These are phyloP conservation scores for Lepidocyrtinus sp. DNA, from an alignment of 2,888 invertebrate genomes.

Conservation along the genomic window DNA sequence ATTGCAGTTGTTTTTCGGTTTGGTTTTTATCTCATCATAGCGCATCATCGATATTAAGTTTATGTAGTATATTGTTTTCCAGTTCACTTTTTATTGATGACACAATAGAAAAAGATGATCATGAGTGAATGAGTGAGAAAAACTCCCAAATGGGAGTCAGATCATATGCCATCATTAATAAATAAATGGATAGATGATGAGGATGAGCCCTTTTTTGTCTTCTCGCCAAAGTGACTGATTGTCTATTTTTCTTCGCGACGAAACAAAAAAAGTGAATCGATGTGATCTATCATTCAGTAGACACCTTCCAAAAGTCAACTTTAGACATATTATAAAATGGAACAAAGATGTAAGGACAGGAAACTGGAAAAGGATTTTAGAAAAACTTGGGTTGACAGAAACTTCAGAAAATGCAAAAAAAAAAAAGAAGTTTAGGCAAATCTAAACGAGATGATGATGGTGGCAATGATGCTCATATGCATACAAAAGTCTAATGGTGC, in stretches of 20 bases:
- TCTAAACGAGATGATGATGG: no score
- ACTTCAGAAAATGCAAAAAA: not conserved
- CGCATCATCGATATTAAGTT: not conserved
- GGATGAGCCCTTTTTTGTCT: conserved; percentile 42
- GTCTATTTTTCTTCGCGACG: conserved; percentile 28
- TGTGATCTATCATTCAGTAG: conserved; percentile 46
- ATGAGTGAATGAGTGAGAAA: not conserved
- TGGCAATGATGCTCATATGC: no score
- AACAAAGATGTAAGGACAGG: no score
- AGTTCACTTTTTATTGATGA: no score
- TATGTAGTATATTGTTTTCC: not conserved
- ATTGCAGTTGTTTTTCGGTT: no score
- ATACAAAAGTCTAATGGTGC: no score
- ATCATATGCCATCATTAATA: conserved; percentile 59
- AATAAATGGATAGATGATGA: conserved; percentile 57
- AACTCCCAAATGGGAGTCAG: conserved; percentile 20
- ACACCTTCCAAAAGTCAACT: not conserved
- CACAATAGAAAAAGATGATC: not conserved
- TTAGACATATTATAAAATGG: not conserved
- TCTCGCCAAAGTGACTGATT: conserved; percentile 34
- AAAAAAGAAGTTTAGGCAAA: no score
- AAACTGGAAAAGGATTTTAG: no score
- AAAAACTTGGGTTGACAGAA: no score
- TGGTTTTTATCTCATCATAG: no score
- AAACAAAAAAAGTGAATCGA: conserved; percentile 27